Conservation (phyloP, 2,113 vertebrate species). For the Nanorana parkeri region DNA sequence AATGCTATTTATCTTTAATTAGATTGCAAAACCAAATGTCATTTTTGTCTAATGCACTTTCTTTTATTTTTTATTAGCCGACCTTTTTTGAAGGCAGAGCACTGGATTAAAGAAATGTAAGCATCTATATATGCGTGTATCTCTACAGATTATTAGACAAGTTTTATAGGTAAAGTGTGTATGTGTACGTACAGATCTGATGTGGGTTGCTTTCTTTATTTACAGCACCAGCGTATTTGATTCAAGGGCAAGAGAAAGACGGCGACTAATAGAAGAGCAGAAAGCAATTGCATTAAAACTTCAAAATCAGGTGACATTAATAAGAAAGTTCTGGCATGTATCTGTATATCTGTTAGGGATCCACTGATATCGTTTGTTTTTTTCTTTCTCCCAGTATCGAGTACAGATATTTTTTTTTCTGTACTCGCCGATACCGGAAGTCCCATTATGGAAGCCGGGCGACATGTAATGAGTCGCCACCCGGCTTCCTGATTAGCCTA, state of each 20-base stretch:
- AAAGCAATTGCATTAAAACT: constrained; percentile 85
- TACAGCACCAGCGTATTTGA: constrained; percentile 92
- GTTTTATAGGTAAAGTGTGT: too few relatives aligned
- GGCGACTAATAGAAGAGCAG: constrained; percentile 90
- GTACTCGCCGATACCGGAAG: too few relatives aligned
- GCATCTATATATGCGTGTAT: constrained; percentile 59
- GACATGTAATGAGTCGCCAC: too few relatives aligned
- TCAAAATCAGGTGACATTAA: constrained; percentile 79
- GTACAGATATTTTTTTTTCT: too few relatives aligned
- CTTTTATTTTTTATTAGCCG: constrained; percentile 67
- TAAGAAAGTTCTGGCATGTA: too few relatives aligned
- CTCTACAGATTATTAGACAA: background rate
- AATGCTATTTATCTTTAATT: too few relatives aligned
- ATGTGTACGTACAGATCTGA: background rate
- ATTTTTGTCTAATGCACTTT: too few relatives aligned
- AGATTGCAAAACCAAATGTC: too few relatives aligned
- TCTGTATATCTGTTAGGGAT: background rate
- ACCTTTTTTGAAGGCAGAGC: constrained; percentile 87
- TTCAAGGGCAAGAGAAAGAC: constrained; percentile 89
- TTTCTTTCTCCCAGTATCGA: too few relatives aligned
- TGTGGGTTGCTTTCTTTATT: background rate
- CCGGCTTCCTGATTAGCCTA: too few relatives aligned
- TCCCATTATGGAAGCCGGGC: too few relatives aligned
- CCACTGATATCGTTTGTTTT: too few relatives aligned
- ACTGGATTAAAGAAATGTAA: constrained; percentile 98